Evolutionary conservation across 1,140 invertebrate species (phyloP), one percentile per base, ranked within the genome.

Genomic region (Drosophila tsacasi): DNA sequence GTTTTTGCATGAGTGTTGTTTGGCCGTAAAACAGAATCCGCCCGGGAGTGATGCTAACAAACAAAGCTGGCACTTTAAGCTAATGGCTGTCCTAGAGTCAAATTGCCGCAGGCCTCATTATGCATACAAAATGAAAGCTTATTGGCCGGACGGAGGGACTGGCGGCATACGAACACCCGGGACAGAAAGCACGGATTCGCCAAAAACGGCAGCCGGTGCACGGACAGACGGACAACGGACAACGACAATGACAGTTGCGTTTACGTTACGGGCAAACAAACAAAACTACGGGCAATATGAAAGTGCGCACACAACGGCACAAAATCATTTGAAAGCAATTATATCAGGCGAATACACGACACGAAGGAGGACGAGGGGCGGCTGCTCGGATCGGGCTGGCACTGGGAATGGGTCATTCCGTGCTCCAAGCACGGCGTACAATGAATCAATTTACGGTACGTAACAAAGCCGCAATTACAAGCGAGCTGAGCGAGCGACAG

Each of bases 271-370:
- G 64, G 10, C 37, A 73, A 73, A 73, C 69, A 73, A 72, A 69
- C 73, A 68, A 72, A 54, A 79, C 39, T 73, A 63, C 37, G 25
- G 75, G 75, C 75, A 78, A 87, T 89, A 89, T 90, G 85, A 72
- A 89, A 90, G 69, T 89, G 85, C 85, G 81, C 85, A 89, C 69
- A 89, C 85, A 84, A 65, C 79, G 78, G 68, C 77, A 89, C 81
- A 90, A 89, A 89, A 89, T 89, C 85, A 89, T 89, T 89, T 90
- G 85, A 81, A 90, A 89, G 85, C 85, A 90, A 89, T 89, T 89
- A 89, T 83, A 79, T 67, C 79, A 42, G 67, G 59, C 74, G 62
- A 78, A 57, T 50, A 49, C 61, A 32, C n/a, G 10, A n/a, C 17
- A 5, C n/a, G 19, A n/a, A 30, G n/a, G 27, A 32, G 59, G 57